Evolutionary conservation across 1,140 invertebrate genomes (phyloP).

Genomic region (Tetramorium parvispinum): DNA sequence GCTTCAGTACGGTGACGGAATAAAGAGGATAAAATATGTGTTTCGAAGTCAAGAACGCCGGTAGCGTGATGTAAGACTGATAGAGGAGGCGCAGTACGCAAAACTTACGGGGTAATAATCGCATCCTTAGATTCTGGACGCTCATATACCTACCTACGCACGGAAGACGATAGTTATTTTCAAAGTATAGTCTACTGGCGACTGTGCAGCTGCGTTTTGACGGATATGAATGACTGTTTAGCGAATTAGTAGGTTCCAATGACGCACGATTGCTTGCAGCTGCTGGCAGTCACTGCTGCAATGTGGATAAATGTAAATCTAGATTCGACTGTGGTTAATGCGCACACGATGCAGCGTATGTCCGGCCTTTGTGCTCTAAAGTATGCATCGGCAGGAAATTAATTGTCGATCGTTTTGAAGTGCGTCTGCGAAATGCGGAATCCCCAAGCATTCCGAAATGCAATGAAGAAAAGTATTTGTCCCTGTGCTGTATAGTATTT

Average conservation of each 20-base stretch:
- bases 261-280: constrained; percentile 54
- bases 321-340: constrained; percentile 43
- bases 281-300: background rate
- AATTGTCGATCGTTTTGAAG: constrained; percentile 4
- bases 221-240: constrained; percentile 67
- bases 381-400: constrained; percentile 10
- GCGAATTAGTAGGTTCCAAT: constrained; percentile 55
- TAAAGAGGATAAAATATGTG: constrained; percentile 58
- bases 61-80: constrained; percentile 44
- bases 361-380: constrained; percentile 22
- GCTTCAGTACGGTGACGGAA: constrained; percentile 23
- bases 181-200: constrained; percentile 50
- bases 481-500: background rate
- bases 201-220: constrained; percentile 59
- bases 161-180: constrained; percentile 59
- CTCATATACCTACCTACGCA: background rate
- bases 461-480: constrained; percentile 19
- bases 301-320: constrained; percentile 65
- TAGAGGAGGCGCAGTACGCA: constrained; percentile 54
- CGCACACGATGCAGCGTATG: background rate
- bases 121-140: constrained; percentile 55
- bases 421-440: background rate
- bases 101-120: constrained; percentile 63
- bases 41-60: constrained; percentile 10
- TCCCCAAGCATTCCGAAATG: background rate